Conservation (phyloP, 2,888 invertebrate species). For the Sialis lutaria region DNA sequence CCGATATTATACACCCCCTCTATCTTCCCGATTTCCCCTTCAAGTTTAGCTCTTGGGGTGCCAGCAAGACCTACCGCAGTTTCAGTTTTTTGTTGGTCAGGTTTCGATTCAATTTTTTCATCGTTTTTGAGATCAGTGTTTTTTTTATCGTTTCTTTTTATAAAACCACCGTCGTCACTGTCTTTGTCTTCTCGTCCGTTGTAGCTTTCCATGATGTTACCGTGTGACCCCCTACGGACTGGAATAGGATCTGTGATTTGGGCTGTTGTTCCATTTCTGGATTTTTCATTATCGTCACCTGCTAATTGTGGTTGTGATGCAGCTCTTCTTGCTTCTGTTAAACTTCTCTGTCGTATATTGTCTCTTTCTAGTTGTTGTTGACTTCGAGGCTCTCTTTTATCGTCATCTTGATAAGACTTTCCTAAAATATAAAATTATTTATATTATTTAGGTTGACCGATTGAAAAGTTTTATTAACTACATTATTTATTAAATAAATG, state of each 20-base stretch:
- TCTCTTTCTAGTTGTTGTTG: constrained; percentile 44
- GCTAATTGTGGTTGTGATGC: constrained; percentile 51
- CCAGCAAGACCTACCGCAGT: constrained; percentile 20
- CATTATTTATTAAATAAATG: no score
- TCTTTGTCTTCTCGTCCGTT: constrained; percentile 25
- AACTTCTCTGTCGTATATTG: constrained; percentile 34
- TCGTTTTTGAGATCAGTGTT: constrained; percentile 9
- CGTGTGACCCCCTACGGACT: constrained; percentile 36
- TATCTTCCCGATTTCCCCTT: constrained; percentile 21
- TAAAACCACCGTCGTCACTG: constrained; percentile 43
- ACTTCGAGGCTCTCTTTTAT: constrained; percentile 30
- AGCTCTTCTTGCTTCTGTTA: constrained; percentile 36
- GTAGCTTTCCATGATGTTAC: constrained; percentile 35
- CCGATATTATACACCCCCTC: constrained; percentile 42
- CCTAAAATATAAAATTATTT: no score
- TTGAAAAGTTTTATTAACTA: no score
- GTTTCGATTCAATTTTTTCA: constrained; percentile 11
- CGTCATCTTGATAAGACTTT: constrained; percentile 9
- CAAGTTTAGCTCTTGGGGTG: constrained; percentile 20
- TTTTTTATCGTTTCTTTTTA: constrained; percentile 20
- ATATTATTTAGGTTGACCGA: no score
- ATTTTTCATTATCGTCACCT: constrained; percentile 24
- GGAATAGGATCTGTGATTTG: constrained; percentile 24
- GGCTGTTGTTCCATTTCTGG: constrained; percentile 23
- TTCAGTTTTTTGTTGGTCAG: constrained; percentile 12